These are phyloP conservation scores for Chroicocephalus ridibundus DNA, from an alignment of 2,113 vertebrate species.

Conservation along the genomic window DNA sequence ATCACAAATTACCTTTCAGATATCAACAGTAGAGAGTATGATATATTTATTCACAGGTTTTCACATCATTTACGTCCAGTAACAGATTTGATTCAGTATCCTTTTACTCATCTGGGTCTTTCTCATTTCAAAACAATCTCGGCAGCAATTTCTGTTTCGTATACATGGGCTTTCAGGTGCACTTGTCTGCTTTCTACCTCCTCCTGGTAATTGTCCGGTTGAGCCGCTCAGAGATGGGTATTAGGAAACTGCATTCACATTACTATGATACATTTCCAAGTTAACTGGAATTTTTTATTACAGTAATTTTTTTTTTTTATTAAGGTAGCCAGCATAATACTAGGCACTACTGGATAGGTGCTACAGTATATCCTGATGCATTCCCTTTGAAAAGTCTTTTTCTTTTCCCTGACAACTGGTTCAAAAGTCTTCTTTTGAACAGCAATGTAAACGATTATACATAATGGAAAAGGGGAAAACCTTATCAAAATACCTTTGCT, in stretches of 20 bases:
- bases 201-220: neutral
- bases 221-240: neutral
- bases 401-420: neutral
- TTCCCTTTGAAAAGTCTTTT: neutral
- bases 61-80: neutral
- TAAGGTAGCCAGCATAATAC: neutral
- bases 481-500: neutral
- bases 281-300: neutral
- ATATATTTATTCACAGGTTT: neutral
- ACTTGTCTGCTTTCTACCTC: neutral
- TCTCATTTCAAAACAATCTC: slow-evolving; percentile 2
- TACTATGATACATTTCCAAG: neutral
- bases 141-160: neutral
- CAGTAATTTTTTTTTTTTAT: neutral
- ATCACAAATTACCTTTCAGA: neutral
- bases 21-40: neutral
- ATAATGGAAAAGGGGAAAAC: neutral
- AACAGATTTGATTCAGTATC: neutral
- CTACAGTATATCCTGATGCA: neutral
- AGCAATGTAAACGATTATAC: neutral
- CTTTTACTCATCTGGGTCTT: neutral
- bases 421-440: neutral
- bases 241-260: neutral
- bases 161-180: neutral
- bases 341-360: neutral